These are phyloP conservation scores for Oncopeltus fasciatus DNA, from an alignment of 1,140 invertebrate species.

Conservation along the genomic window DNA sequence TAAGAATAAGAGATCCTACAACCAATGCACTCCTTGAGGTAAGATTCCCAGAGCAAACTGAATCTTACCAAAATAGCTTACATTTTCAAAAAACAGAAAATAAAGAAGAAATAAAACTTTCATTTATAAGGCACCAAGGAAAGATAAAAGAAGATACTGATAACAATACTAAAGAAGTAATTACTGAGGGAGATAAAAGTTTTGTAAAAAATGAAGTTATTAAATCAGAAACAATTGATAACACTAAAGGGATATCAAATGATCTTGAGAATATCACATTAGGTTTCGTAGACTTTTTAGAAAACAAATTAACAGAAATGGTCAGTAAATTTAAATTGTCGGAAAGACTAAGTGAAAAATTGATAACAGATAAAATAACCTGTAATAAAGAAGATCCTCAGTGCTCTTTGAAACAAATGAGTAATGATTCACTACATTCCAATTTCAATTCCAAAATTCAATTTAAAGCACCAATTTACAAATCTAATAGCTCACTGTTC, in stretches of 20 bases:
- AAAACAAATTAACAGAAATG: conserved; percentile 11
- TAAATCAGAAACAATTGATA: not conserved
- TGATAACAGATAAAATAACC: not conserved
- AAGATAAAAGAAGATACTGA: not conserved
- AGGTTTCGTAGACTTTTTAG: not conserved
- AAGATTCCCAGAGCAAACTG: conserved; percentile 8
- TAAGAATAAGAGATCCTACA: not conserved
- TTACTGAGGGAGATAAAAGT: not conserved
- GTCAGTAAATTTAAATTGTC: conserved; percentile 1
- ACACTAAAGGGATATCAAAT: not conserved
- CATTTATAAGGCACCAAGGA: not conserved
- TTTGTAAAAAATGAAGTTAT: not conserved
- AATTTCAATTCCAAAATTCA: not conserved
- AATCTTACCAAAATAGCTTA: conserved; percentile 2
- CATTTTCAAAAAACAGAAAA: not conserved
- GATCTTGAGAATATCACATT: not conserved
- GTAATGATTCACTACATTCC: not conserved
- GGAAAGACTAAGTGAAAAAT: not conserved
- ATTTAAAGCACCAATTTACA: not conserved
- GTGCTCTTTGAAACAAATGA: not conserved
- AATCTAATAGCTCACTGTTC: not conserved
- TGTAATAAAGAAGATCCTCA: not conserved
- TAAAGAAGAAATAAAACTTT: conserved; percentile 12
- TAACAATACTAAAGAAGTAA: not conserved
- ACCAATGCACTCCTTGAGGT: conserved; percentile 4